phyloP scores from a whole-genome alignment of 2,797 vertebrate species.

The Myotis vivesi region DNA sequence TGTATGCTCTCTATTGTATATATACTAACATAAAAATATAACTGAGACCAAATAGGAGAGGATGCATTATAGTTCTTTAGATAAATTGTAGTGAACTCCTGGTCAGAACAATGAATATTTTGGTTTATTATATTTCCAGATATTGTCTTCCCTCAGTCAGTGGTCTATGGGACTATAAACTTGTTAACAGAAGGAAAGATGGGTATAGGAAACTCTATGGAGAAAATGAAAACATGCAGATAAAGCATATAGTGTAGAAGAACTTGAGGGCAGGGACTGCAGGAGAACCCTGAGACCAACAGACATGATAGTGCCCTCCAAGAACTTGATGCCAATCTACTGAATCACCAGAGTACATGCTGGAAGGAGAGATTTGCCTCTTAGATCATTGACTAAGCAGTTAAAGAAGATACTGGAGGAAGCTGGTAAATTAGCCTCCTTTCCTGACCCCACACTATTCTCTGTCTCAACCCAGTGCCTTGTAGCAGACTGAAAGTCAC shows the following conservation, averaged over 20 bases:
- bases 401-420: not conserved
- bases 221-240: not conserved
- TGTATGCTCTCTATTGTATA: not conserved
- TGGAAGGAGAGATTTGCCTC: not conserved
- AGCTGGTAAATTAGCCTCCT: not conserved
- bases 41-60: not conserved
- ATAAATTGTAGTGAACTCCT: not conserved
- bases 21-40: not conserved
- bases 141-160: not conserved
- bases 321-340: not conserved
- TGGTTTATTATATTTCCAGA: not conserved
- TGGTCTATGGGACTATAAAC: not conserved
- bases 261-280: too few species aligned
- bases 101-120: not conserved
- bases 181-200: not conserved
- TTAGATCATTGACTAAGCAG: not conserved
- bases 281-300: not conserved
- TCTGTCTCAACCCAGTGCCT: not conserved
- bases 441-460: not conserved
- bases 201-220: not conserved
- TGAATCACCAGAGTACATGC: not conserved
- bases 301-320: too few species aligned
- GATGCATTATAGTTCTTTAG: not conserved
- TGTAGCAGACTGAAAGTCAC: not conserved
- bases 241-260: not conserved